Evolutionary conservation across 2,888 invertebrate genomes (phyloP), one percentile per base, ranked within the genome.

Genomic region (Dyspetes luteomarginatus): DNA sequence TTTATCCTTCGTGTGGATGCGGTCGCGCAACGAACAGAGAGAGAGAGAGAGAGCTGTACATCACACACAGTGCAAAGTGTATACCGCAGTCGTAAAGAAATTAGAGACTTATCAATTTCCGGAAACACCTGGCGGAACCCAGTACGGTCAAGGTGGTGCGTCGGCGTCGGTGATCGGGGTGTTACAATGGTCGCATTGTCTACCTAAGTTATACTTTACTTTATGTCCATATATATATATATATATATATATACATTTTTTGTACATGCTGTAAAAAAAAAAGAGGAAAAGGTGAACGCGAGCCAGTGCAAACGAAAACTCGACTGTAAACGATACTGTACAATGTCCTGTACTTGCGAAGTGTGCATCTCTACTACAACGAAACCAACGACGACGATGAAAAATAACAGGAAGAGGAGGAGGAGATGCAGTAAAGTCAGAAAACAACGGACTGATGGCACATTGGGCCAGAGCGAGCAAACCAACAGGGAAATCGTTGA

Each of bases 61-160:
- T 68, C 60, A 52, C 79, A 60, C 73, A 69, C 75, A 19, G 78
- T 58, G 76, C 83, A 72, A 68, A 62, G 67, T 30, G 85, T 82
- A 85, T 74, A 78, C 83, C 82, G 76, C 72, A 81, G 86, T 85
- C 84, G 85, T 90, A 88, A 90, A 89, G 87, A 88, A 90, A 89
- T 90, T 88, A 88, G 85, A 86, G 83, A 88, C 86, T 91, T 90
- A 90, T 91, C 90, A 89, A 88, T 91, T 89, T 87, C 85, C 85
- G 87, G 87, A 87, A 88, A 88, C 89, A 91, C 88, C 90, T 90
- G 91, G 87, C 86, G 85, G 83, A 85, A 83, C 84, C 83, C 82
- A 82, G 74, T 64, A 69, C 82, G 86, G 83, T 84, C 84, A 83
- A 77, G 85, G 83, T 80, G 81, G 77, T 72, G 55, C 55, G 76